These are phyloP conservation scores for Pomatorhinus ruficollis DNA, from an alignment of 2,113 vertebrate genomes.

Conservation along the genomic window DNA sequence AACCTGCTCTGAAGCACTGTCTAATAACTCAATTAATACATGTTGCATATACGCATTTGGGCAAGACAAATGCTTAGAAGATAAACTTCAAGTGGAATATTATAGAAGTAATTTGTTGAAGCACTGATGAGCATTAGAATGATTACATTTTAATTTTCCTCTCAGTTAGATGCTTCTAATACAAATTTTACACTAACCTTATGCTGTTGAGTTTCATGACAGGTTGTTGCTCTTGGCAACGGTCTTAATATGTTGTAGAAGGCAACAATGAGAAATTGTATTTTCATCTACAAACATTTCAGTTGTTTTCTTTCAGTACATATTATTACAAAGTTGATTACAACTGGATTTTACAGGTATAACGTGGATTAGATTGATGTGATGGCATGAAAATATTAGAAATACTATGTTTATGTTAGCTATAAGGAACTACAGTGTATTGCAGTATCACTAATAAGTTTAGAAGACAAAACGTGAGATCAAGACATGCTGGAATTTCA, in stretches of 20 bases:
- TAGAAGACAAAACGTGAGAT: background rate
- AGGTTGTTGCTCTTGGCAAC: constrained; percentile 73
- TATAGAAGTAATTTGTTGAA: constrained; percentile 29
- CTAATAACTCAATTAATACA: background rate
- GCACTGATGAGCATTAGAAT: constrained; percentile 7
- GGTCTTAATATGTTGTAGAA: background rate
- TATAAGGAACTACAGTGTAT: background rate
- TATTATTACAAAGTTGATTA: background rate
- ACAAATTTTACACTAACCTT: constrained; percentile 45
- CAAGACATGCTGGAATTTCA: background rate
- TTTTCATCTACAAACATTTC: constrained; percentile 34
- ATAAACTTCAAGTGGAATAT: background rate
- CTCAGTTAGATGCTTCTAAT: constrained; percentile 17
- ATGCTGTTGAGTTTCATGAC: constrained; percentile 21
- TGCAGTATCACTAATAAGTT: background rate
- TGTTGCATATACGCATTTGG: background rate
- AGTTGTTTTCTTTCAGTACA: constrained; percentile 4
- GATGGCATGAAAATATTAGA: background rate
- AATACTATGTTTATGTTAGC: background rate
- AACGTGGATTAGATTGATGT: background rate
- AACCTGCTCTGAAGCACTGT: background rate
- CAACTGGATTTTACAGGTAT: background rate
- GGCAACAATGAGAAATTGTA: constrained; percentile 34
- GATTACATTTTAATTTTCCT: constrained; percentile 29
- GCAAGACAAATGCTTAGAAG: constrained; percentile 18